Conservation (phyloP, 35 echinoderm and acorn worm genomes). For the Hemicentrotus pulcherrimus region DNA sequence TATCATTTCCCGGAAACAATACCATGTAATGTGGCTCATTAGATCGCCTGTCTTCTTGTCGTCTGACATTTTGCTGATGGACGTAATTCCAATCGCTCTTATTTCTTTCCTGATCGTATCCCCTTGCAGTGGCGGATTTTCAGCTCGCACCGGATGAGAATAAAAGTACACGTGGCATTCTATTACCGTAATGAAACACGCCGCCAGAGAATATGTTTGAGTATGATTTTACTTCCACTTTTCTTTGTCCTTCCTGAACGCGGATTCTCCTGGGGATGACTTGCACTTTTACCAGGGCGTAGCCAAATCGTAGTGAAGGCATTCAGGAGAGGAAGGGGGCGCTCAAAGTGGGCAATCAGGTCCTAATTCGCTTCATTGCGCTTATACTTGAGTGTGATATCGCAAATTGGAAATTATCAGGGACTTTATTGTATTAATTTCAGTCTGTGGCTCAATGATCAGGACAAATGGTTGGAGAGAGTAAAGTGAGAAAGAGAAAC, state of each 20-base stretch:
- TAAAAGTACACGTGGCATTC: background rate
- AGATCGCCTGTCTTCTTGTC: background rate
- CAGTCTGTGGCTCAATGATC: too few relatives aligned
- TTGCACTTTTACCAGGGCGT: background rate
- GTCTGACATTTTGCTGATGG: slow-evolving; percentile 2
- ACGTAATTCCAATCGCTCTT: slow-evolving; percentile 8
- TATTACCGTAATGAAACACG: slow-evolving; percentile 2
- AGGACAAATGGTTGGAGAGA: too few relatives aligned
- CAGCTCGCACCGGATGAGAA: background rate
- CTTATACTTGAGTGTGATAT: background rate
- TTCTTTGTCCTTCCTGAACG: background rate
- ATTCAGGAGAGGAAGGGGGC: background rate
- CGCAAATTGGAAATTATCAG: background rate
- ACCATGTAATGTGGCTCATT: slow-evolving; percentile 8
- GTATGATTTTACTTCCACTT: background rate
- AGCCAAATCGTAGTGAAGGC: background rate
- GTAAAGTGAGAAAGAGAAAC: too few relatives aligned
- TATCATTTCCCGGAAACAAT: background rate
- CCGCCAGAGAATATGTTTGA: slow-evolving; percentile 10
- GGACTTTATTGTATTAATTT: too few relatives aligned
- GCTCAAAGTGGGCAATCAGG: background rate
- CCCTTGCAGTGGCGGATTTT: background rate
- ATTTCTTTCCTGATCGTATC: background rate
- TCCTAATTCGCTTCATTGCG: background rate
- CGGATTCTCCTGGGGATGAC: background rate